These are phyloP conservation scores for Enteromius mattozi DNA, from an alignment of 2,797 vertebrate genomes.

Conservation along the genomic window DNA sequence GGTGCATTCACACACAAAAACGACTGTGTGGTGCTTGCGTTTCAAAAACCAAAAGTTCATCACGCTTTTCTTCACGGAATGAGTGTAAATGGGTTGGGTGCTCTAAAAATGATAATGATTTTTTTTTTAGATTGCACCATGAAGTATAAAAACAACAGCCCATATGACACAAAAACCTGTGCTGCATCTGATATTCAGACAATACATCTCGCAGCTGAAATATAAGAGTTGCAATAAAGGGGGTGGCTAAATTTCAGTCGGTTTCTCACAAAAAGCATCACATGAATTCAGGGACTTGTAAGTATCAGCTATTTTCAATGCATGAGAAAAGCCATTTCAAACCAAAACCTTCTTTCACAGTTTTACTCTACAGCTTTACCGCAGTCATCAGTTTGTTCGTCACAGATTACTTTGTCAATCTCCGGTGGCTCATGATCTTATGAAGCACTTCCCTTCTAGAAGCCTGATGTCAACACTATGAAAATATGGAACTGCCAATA, in stretches of 20 bases:
- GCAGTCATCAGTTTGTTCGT: background rate
- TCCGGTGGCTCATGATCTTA: constrained; percentile 2
- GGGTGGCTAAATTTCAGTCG: background rate
- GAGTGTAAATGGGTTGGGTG: background rate
- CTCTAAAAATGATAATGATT: background rate
- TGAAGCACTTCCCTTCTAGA: background rate
- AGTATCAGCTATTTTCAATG: too few species aligned
- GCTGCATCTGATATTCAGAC: background rate
- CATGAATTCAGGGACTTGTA: background rate
- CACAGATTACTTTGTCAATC: background rate
- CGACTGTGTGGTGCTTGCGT: too few species aligned
- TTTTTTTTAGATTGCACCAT: background rate
- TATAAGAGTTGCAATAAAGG: background rate
- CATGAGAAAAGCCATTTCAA: background rate
- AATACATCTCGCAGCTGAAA: background rate
- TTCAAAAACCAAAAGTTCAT: too few species aligned
- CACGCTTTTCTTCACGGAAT: background rate
- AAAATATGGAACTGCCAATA: constrained; percentile 20
- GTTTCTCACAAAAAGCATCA: background rate
- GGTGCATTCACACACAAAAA: background rate
- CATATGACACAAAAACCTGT: background rate
- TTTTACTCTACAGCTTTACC: background rate
- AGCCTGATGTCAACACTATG: background rate
- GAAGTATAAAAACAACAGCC: background rate
- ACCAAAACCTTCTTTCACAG: background rate